Evolutionary conservation across 2,888 invertebrate species (phyloP).

Genomic region (Sesia apiformis): DNA sequence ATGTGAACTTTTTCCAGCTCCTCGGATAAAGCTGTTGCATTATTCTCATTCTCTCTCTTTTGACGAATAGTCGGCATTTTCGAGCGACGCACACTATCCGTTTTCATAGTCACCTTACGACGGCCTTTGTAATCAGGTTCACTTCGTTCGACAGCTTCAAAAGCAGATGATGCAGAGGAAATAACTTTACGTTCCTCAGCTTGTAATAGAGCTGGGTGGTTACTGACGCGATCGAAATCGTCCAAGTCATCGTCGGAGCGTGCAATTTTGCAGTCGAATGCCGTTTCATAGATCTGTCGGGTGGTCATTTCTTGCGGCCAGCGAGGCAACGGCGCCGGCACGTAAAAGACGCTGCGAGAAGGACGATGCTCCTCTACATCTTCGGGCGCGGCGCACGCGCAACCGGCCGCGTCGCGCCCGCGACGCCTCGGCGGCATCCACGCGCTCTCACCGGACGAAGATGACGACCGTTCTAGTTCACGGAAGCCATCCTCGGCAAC

Average conservation of each 20-base stretch:
- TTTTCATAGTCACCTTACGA: constrained; percentile 72
- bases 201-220: constrained; percentile 83
- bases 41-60: constrained; percentile 60
- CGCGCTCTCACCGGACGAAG: constrained; percentile 74
- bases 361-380: constrained; percentile 79
- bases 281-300: constrained; percentile 90
- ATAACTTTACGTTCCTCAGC: constrained; percentile 61
- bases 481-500: constrained; percentile 81
- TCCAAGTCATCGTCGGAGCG: constrained; percentile 88
- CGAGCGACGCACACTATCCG: constrained; percentile 71
- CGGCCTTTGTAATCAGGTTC: constrained; percentile 72
- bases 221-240: constrained; percentile 86
- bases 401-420: constrained; percentile 79
- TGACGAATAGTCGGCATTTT: constrained; percentile 76
- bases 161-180: constrained; percentile 66
- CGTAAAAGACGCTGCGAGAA: constrained; percentile 79
- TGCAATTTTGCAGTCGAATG: constrained; percentile 90
- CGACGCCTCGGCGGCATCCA: constrained; percentile 84
- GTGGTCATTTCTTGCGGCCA: constrained; percentile 76
- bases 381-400: constrained; percentile 82
- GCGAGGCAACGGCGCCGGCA: constrained; percentile 79
- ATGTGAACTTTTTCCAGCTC: constrained; percentile 79
- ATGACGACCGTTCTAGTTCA: constrained; percentile 69
- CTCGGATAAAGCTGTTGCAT: constrained; percentile 55
- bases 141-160: constrained; percentile 63